Evolutionary conservation across 2,113 vertebrate species (phyloP), one percentile per base, ranked within the genome.

Genomic region (Callipepla squamata): DNA sequence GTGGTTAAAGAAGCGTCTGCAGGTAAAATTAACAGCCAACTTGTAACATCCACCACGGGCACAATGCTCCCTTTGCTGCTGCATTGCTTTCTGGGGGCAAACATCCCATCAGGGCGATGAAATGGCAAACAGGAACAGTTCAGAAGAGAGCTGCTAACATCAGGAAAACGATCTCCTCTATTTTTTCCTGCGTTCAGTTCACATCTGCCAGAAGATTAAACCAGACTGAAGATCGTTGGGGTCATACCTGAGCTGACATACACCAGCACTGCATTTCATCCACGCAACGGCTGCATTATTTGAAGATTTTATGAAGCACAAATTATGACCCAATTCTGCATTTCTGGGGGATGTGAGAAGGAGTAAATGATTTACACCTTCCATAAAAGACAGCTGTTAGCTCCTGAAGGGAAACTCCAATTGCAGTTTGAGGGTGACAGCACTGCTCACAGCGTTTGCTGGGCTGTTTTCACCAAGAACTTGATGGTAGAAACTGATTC

Each of bases 171-270:
- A 34, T 15, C 67, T 61, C 61, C 65, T 89, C 45, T 53, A 3
- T 3, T 91, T 89, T 92, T 85, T 58, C 63, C 67, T 7, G 2
- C 28, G 22, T 58, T 77, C 90, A 85, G 59, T 32, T 80, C 82
- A 32, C 38, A 85, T 40, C 81, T 80, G 82, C 45, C 73, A 20
- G 32, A 87, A 90, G 59, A 50, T 77, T 85, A 90, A 91, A 74
- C 23, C 45, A 85, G 89, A 82, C 32, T 32, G 26, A 62, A 76
- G 40, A 73, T 91, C 53, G 76, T 23, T 13, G 3, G 26, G 70
- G 89, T 73, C 82, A 61, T 50, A 62, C 40, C 16, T 51, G 16
- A 79, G 63, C 45, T 50, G 80, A 55, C 61, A 32, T 75, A 80
- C 83, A 66, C 32, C 28, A 30, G 53, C 67, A 12, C 14, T 36